phyloP scores from a whole-genome alignment of 2,888 invertebrate genomes.

The Eubasilissa splendida region DNA sequence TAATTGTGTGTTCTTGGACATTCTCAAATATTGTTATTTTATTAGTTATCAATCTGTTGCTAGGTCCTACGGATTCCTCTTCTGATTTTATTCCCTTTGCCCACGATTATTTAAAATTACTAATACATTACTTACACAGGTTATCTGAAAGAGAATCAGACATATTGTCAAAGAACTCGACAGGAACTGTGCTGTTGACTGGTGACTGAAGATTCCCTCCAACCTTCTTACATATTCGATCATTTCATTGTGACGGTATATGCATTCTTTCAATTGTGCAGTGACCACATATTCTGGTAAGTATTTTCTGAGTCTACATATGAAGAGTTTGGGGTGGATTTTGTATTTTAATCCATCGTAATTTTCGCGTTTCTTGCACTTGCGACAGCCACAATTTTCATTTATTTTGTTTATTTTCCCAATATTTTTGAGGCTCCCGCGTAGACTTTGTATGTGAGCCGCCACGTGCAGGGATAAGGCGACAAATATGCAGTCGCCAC shows the following conservation, averaged over 20 bases:
- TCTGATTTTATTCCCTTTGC: too few species aligned
- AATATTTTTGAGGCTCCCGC: conserved; percentile 16
- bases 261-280: conserved; percentile 32
- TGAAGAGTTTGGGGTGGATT: too few species aligned
- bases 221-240: conserved; percentile 38
- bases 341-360: neutral
- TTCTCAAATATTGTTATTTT: too few species aligned
- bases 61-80: too few species aligned
- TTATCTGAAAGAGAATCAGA: conserved; percentile 45
- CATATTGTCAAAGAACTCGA: conserved; percentile 45
- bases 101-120: too few species aligned
- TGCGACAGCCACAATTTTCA: neutral
- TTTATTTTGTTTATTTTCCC: conserved; percentile 3
- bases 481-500: conserved; percentile 44
- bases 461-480: conserved; percentile 37
- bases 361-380: neutral
- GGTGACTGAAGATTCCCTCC: conserved; percentile 41
- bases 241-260: conserved; percentile 37
- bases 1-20: too few species aligned
- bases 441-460: conserved; percentile 46
- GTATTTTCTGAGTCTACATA: too few species aligned
- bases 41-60: too few species aligned
- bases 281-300: neutral
- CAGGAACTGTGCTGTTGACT: conserved; percentile 40
- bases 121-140: conserved; percentile 17